These are phyloP conservation scores for Xylota sylvarum DNA, from an alignment of 2,888 invertebrate species.

Conservation along the genomic window DNA sequence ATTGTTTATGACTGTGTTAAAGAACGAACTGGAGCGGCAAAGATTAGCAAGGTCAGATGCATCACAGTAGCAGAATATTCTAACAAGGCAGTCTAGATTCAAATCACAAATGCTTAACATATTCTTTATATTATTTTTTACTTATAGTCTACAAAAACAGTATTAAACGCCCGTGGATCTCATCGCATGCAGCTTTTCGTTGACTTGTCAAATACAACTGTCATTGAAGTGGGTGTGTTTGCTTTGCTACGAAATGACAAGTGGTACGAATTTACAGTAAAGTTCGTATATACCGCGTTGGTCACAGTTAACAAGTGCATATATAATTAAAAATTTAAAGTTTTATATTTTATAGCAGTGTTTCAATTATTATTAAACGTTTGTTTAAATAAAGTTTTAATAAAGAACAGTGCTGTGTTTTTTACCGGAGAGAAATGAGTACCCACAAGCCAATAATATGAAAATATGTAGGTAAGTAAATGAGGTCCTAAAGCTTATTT, in stretches of 20 bases:
- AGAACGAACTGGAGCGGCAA: constrained; percentile 85
- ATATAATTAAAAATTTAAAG: too few relatives aligned
- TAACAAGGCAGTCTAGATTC: constrained; percentile 84
- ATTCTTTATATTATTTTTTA: constrained; percentile 1
- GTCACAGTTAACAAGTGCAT: too few relatives aligned
- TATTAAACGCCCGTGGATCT: not conserved
- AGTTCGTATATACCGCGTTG: not conserved
- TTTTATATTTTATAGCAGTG: not conserved
- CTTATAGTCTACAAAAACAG: constrained; percentile 6
- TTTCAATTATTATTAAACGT: too few relatives aligned
- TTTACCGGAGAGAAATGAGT: too few relatives aligned
- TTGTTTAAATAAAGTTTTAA: too few relatives aligned
- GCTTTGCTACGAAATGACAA: not conserved
- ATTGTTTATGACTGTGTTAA: constrained; percentile 85
- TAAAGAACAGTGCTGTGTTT: too few relatives aligned
- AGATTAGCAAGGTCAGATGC: constrained; percentile 85
- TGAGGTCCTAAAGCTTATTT: too few relatives aligned
- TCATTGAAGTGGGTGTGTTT: constrained; percentile 38
- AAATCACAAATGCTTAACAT: constrained; percentile 80
- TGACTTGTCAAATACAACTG: not conserved
- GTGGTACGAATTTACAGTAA: not conserved
- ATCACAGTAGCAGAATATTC: constrained; percentile 86
- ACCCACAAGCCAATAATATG: too few relatives aligned
- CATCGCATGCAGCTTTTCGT: not conserved
- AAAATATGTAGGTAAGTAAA: too few relatives aligned